Conservation (phyloP, 2,888 invertebrate genomes). For the Pollenia amentaria region DNA sequence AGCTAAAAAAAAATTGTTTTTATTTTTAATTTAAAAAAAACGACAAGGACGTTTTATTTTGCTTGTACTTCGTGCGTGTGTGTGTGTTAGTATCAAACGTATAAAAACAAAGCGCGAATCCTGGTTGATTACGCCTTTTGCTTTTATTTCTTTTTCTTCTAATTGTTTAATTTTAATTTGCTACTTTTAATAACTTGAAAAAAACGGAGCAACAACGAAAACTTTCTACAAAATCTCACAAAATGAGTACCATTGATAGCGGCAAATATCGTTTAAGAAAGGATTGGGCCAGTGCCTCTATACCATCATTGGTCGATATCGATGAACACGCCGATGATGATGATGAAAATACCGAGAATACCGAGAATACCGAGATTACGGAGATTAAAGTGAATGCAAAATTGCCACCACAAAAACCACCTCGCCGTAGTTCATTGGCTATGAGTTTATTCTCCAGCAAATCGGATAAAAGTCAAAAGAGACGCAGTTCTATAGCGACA, state of each 20-base stretch:
- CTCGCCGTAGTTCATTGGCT: slow-evolving; percentile 83
- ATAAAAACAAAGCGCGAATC: slow-evolving; percentile 21
- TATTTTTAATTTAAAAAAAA: slow-evolving; percentile 35
- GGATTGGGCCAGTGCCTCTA: slow-evolving; percentile 84
- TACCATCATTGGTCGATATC: slow-evolving; percentile 84
- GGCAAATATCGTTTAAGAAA: slow-evolving; percentile 84
- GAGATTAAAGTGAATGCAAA: slow-evolving; percentile 75
- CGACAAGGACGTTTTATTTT: slow-evolving; percentile 66
- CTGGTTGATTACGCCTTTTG: slow-evolving; percentile 13
- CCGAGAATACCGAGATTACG: slow-evolving; percentile 60
- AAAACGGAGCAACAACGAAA: slow-evolving; percentile 43
- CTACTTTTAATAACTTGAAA: background rate
- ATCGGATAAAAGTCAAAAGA: slow-evolving; percentile 81
- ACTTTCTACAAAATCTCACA: slow-evolving; percentile 57
- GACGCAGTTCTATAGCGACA: slow-evolving; percentile 85
- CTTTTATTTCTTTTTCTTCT: background rate
- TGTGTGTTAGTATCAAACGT: slow-evolving; percentile 18
- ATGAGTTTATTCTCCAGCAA: slow-evolving; percentile 82
- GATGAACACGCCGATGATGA: slow-evolving; percentile 81
- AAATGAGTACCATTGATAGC: slow-evolving; percentile 83
- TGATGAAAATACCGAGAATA: too few relatives aligned
- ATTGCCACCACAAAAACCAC: slow-evolving; percentile 80
- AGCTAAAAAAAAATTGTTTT: slow-evolving; percentile 58
- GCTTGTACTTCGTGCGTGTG: slow-evolving; percentile 26
- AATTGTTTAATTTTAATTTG: slow-evolving; percentile 35